Conservation (phyloP, 2,797 vertebrate species). For the Tapera naevia region DNA sequence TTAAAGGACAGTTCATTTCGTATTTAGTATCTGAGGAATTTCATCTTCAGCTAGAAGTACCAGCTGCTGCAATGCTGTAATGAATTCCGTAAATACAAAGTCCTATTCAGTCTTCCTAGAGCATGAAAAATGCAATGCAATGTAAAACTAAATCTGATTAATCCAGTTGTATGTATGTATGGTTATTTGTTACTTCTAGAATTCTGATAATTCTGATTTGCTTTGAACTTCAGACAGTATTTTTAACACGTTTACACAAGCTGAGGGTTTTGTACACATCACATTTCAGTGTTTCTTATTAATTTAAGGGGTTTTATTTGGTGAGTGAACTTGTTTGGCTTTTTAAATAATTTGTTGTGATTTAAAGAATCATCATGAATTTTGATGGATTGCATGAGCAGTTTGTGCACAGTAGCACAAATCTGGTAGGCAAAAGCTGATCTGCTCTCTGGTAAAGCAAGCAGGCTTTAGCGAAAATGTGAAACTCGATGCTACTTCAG, state of each 20-base stretch:
- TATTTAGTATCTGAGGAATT: background rate
- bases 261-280: background rate
- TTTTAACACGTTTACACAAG: background rate
- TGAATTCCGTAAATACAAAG: background rate
- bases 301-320: background rate
- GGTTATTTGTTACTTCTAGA: background rate
- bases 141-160: background rate
- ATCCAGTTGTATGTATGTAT: background rate
- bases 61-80: background rate
- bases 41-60: background rate
- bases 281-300: background rate
- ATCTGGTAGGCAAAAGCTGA: background rate
- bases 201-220: background rate
- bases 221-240: background rate
- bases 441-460: background rate
- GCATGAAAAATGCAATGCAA: background rate
- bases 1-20: background rate
- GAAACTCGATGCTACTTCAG: background rate
- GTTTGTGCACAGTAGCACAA: accelerated
- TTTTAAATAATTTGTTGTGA: background rate
- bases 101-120: background rate
- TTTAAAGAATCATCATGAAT: background rate
- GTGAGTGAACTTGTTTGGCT: background rate
- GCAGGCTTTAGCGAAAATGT: background rate
- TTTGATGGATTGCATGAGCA: background rate